These are phyloP conservation scores for Thaumetopoea pityocampa DNA, from an alignment of 1,140 invertebrate genomes.

Conservation along the genomic window DNA sequence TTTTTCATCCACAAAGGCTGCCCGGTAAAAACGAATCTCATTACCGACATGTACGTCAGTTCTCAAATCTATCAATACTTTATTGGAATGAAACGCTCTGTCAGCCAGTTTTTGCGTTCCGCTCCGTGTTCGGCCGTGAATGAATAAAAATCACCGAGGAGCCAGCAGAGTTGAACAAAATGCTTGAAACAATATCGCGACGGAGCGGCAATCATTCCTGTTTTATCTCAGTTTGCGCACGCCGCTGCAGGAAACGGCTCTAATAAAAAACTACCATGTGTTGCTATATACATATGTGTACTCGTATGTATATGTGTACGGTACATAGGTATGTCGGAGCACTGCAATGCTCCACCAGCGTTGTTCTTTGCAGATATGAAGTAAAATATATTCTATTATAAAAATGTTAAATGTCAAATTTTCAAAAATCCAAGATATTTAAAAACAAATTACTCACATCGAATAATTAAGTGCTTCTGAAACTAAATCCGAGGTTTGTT, in stretches of 20 bases:
- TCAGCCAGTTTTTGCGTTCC: conserved; percentile 29
- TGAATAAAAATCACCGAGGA: conserved; percentile 46
- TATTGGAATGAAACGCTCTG: conserved; percentile 5
- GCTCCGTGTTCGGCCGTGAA: conserved; percentile 41
- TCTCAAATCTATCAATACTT: too few species aligned
- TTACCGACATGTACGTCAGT: too few species aligned
- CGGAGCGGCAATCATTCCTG: conserved; percentile 68
- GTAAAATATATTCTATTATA: conserved; percentile 16
- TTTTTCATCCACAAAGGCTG: too few species aligned
- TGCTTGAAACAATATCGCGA: conserved; percentile 68
- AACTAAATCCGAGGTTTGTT: too few species aligned
- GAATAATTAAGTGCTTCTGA: too few species aligned
- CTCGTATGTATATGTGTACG: conserved; percentile 21
- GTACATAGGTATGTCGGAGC: conserved; percentile 14
- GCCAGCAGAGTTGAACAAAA: conserved; percentile 51
- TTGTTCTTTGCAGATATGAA: conserved; percentile 13
- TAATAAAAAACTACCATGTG: conserved; percentile 67
- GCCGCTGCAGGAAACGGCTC: conserved; percentile 58
- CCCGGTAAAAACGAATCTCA: too few species aligned
- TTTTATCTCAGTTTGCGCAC: conserved; percentile 70
- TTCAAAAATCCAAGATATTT: too few species aligned
- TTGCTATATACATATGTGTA: conserved; percentile 30
- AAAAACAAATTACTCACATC: too few species aligned
- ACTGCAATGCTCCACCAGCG: conserved; percentile 21
- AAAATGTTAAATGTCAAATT: too few species aligned